A percentile compares a stretch with the other conserved stretches of the same genome.
Evolutionary conservation across 1,140 invertebrate species (phyloP).

Genomic region (Bombus affinis): DNA sequence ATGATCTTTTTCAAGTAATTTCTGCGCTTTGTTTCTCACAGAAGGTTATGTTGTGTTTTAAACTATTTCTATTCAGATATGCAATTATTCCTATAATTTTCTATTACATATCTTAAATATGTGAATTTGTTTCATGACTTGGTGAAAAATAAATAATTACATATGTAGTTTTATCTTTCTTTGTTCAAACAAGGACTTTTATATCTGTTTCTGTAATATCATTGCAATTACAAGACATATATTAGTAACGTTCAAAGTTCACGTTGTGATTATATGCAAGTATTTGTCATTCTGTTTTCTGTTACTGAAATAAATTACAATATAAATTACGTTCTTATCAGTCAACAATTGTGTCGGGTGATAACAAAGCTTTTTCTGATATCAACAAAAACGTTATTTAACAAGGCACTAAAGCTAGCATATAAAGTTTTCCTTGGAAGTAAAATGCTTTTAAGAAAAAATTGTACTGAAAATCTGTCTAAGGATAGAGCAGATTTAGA

Average conservation of each 20-base stretch:
- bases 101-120: background rate
- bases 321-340: conserved; percentile 35
- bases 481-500: conserved; percentile 11
- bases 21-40: background rate
- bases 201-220: conserved; percentile 7
- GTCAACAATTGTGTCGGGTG: conserved; percentile 5
- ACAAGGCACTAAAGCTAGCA: background rate
- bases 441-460: conserved; percentile 11
- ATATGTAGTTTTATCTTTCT: conserved; percentile 42
- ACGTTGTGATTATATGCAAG: conserved; percentile 49
- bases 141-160: conserved; percentile 39
- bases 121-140: background rate
- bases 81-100: background rate
- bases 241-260: conserved; percentile 56
- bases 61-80: background rate
- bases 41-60: background rate
- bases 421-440: background rate
- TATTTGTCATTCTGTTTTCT: conserved; percentile 52
- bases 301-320: conserved; percentile 36
- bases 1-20: background rate
- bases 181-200: conserved; percentile 22
- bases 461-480: background rate
- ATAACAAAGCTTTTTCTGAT: conserved; percentile 24
- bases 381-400: conserved; percentile 23
- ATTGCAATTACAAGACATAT: conserved; percentile 15